phyloP scores from a whole-genome alignment of 2,888 invertebrate genomes.

The Caprella mutica region DNA sequence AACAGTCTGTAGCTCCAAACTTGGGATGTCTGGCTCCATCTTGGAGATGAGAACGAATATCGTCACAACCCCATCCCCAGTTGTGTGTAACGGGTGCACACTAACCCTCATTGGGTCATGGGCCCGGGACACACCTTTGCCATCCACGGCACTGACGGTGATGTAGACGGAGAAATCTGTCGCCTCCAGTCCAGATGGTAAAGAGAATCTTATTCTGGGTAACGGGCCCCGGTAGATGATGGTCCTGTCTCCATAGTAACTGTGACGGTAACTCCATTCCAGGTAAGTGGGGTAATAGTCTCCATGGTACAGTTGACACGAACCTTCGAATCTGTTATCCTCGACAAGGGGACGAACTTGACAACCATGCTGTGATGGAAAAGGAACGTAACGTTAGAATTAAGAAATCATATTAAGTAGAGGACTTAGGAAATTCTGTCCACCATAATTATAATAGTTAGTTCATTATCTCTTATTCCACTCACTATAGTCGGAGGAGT shows the following conservation, averaged over 20 bases:
- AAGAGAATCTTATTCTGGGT: slow-evolving; percentile 15
- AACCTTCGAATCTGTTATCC: slow-evolving; percentile 10
- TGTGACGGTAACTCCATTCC: slow-evolving; percentile 23
- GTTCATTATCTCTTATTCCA: too few species aligned
- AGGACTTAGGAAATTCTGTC: slow-evolving; percentile 3
- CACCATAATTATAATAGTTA: too few species aligned
- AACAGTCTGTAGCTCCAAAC: slow-evolving; percentile 21
- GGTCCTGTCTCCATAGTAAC: slow-evolving; percentile 9
- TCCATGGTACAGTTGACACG: slow-evolving; percentile 15
- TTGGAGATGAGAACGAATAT: slow-evolving; percentile 23
- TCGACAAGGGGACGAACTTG: slow-evolving; percentile 1
- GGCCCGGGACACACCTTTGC: slow-evolving; percentile 24
- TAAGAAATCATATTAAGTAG: not conserved
- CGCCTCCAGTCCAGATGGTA: slow-evolving; percentile 19
- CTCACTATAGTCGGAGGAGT: slow-evolving; percentile 13
- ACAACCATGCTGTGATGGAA: slow-evolving; percentile 14
- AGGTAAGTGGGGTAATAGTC: slow-evolving; percentile 15
- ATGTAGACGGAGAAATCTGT: slow-evolving; percentile 15
- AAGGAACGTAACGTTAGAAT: not conserved
- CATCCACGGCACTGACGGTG: slow-evolving; percentile 21
- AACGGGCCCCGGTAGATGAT: slow-evolving; percentile 23
- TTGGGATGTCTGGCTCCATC: slow-evolving; percentile 20
- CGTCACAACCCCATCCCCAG: slow-evolving; percentile 18
- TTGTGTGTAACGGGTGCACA: slow-evolving; percentile 15
- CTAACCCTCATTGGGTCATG: not conserved